Conservation (phyloP, 2,113 vertebrate species). For the Camelus dromedarius region DNA sequence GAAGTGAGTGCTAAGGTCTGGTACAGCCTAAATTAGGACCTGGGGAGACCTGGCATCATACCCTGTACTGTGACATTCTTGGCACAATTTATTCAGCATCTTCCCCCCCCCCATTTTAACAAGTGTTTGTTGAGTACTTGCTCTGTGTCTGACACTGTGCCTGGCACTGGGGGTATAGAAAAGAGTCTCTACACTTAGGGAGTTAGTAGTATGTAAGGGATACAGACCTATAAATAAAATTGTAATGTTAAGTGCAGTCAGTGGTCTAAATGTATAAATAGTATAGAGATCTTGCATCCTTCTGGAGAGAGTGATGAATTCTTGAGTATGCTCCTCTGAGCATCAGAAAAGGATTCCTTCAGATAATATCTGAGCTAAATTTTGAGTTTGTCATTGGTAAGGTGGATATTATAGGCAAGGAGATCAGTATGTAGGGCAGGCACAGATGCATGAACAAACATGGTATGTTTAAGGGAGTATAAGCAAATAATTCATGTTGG, state of each 20-base stretch:
- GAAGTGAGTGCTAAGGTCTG: not conserved
- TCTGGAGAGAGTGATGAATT: not conserved
- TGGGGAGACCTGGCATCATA: not conserved
- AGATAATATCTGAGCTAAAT: conserved; percentile 34
- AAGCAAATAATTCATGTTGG: not conserved
- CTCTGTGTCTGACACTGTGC: conserved; percentile 1
- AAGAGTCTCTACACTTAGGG: not conserved
- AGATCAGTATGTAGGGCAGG: not conserved
- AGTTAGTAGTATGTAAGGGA: not conserved
- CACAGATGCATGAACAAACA: not conserved
- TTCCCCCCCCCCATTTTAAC: not conserved
- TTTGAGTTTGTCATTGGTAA: conserved; percentile 10
- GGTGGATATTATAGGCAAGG: not conserved
- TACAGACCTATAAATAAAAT: conserved; percentile 1
- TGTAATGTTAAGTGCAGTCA: not conserved
- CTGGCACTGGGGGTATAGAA: not conserved
- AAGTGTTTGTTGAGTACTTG: not conserved
- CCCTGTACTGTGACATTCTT: not conserved
- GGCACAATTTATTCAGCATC: not conserved
- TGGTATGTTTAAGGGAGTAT: not conserved
- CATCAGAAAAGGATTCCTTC: conserved; percentile 16
- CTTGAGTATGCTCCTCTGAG: not conserved
- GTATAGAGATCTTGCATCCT: conserved; percentile 2
- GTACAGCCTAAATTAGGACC: not conserved
- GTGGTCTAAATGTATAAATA: not conserved